Evolutionary conservation across 2,888 invertebrate species (phyloP).

Genomic region (Agrenia bidenticulata): DNA sequence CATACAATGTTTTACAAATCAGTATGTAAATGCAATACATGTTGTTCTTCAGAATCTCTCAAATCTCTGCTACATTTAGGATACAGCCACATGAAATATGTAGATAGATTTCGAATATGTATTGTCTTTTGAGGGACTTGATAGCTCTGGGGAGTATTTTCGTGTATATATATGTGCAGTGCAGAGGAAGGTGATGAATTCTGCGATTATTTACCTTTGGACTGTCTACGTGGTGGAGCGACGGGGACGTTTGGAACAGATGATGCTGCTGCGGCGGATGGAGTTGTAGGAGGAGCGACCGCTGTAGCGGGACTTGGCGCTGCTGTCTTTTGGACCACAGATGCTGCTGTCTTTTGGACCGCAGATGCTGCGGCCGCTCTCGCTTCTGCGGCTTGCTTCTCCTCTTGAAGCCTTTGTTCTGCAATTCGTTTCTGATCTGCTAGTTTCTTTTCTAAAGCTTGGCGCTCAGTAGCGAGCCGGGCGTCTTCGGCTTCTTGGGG

Average conservation of each 20-base stretch:
- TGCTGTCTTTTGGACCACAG: no score
- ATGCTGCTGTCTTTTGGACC: conserved; percentile 21
- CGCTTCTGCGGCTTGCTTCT: conserved; percentile 39
- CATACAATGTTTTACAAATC: no score
- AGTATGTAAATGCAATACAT: no score
- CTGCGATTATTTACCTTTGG: conserved; percentile 44
- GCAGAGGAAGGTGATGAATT: no score
- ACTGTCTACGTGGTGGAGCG: conserved; percentile 54
- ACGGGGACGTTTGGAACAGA: conserved; percentile 55
- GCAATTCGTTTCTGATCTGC: conserved; percentile 49
- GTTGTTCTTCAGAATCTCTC: no score
- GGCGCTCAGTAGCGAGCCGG: conserved; percentile 37
- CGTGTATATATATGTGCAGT: no score
- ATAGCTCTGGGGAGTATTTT: no score
- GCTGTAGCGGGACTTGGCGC: no score
- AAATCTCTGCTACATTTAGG: no score
- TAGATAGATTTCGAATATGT: no score
- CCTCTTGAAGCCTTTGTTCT: conserved; percentile 49
- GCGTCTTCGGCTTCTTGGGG: conserved; percentile 38
- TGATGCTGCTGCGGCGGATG: conserved; percentile 14
- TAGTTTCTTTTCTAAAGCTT: conserved; percentile 50
- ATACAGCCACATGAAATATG: no score
- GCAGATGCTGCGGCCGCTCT: conserved; percentile 47
- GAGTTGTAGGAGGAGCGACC: conserved; percentile 25
- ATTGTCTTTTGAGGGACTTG: no score